Evolutionary conservation across 2,797 vertebrate genomes (phyloP).

Genomic region (Malacoraja senta): DNA sequence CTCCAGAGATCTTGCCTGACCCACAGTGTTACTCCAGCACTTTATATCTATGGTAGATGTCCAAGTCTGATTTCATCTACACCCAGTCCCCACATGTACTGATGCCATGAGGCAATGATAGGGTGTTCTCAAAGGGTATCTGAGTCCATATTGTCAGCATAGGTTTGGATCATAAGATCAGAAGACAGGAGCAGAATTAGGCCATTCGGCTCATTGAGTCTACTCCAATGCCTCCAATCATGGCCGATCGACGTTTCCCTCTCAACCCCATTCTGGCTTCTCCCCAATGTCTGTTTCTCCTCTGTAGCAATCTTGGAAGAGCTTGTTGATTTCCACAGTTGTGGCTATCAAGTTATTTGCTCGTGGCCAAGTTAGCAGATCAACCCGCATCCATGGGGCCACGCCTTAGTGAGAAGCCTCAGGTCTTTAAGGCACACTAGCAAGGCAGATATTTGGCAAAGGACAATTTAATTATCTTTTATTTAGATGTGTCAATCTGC

Average conservation of each 20-base stretch:
- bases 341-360: background rate
- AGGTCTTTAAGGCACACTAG: too few relatives aligned
- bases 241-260: too few relatives aligned
- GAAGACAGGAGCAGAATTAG: too few relatives aligned
- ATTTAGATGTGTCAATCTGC: background rate
- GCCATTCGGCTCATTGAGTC: too few relatives aligned
- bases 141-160: too few relatives aligned
- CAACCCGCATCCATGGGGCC: background rate
- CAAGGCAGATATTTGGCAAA: background rate
- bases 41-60: too few relatives aligned
- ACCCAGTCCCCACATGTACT: background rate
- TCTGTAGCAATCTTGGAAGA: background rate
- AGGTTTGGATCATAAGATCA: too few relatives aligned
- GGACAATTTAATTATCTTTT: background rate
- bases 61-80: background rate
- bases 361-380: background rate
- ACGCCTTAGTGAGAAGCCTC: background rate
- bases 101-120: too few relatives aligned
- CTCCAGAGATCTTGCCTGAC: too few relatives aligned
- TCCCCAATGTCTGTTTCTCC: background rate
- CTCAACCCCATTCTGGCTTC: too few relatives aligned
- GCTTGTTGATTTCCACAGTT: background rate
- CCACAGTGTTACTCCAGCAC: too few relatives aligned
- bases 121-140: background rate
- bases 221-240: too few relatives aligned